Percentiles rank a stretch among this genome's conserved stretches.
Evolutionary conservation across 2,888 invertebrate species (phyloP).

Genomic region (Pimpla rufipes): DNA sequence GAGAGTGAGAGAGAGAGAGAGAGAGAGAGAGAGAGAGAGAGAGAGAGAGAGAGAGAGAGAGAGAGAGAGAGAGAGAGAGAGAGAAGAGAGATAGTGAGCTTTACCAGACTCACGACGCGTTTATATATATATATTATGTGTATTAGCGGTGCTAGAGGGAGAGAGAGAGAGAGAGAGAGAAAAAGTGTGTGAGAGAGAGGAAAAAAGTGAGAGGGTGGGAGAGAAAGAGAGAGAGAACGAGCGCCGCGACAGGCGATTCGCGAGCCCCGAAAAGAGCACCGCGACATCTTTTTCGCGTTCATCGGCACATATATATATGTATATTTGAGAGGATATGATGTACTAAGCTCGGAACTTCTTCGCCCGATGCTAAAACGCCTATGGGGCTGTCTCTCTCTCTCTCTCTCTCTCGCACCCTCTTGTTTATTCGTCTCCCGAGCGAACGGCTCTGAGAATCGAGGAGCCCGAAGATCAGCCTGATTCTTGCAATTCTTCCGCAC

Average conservation of each 20-base stretch:
- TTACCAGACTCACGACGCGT: background rate
- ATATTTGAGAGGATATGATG: no score
- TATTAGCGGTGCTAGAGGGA: background rate
- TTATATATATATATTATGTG: constrained; percentile 8
- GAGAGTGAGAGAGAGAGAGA: no score
- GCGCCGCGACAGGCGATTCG: background rate
- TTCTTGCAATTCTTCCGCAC: no score
- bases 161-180: background rate
- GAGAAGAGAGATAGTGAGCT: constrained; percentile 22
- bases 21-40: background rate
- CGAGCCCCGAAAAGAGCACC: background rate
- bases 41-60: background rate
- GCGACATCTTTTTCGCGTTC: constrained; percentile 43
- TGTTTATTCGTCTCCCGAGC: no score
- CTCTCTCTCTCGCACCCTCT: no score
- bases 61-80: no score
- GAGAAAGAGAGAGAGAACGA: background rate
- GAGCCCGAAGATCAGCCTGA: no score
- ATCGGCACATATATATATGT: background rate
- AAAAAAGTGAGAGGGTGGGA: background rate
- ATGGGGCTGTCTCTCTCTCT: no score
- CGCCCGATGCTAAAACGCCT: no score
- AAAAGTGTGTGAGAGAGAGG: background rate
- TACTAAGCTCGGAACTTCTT: no score
- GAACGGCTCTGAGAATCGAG: no score